A percentile compares a stretch with the other conserved stretches of the same genome.
Evolutionary conservation across 2,888 invertebrate species (phyloP).

Genomic region (Macaria notata): DNA sequence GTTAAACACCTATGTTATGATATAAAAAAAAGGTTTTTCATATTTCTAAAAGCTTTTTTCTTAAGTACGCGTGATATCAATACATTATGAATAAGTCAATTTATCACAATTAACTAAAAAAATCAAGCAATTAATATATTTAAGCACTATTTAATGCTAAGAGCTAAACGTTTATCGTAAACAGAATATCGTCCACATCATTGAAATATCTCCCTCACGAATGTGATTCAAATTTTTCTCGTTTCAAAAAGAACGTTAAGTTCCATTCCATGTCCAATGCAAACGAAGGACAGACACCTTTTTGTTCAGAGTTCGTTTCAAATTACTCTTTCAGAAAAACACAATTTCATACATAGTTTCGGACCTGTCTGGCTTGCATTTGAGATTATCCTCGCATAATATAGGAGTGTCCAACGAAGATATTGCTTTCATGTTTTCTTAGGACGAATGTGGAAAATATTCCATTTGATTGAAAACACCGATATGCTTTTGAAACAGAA

Average conservation of each 20-base stretch:
- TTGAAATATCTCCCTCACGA: too few relatives aligned
- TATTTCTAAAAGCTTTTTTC: too few relatives aligned
- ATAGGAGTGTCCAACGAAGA: conserved; percentile 33
- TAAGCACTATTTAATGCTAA: too few relatives aligned
- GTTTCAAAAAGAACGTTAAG: neutral
- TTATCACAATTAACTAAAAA: too few relatives aligned
- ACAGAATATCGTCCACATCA: too few relatives aligned
- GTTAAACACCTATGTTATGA: too few relatives aligned
- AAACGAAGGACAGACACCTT: conserved; percentile 1
- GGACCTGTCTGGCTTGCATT: conserved; percentile 36
- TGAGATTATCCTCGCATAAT: conserved; percentile 34
- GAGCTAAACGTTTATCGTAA: too few relatives aligned
- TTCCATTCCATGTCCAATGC: conserved; percentile 12
- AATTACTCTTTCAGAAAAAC: conserved; percentile 8
- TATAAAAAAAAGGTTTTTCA: too few relatives aligned
- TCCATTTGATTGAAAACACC: conserved; percentile 6
- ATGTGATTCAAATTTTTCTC: neutral
- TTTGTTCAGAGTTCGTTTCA: conserved; percentile 1
- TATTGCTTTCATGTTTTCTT: conserved; percentile 50
- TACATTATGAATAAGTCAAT: too few relatives aligned
- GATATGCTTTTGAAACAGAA: neutral
- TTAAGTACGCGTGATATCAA: too few relatives aligned
- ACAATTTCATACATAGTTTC: conserved; percentile 12
- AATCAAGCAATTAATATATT: too few relatives aligned
- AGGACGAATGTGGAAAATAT: conserved; percentile 35